These are phyloP conservation scores for Agapornis roseicollis DNA, from an alignment of 2,113 vertebrate species.

Conservation along the genomic window DNA sequence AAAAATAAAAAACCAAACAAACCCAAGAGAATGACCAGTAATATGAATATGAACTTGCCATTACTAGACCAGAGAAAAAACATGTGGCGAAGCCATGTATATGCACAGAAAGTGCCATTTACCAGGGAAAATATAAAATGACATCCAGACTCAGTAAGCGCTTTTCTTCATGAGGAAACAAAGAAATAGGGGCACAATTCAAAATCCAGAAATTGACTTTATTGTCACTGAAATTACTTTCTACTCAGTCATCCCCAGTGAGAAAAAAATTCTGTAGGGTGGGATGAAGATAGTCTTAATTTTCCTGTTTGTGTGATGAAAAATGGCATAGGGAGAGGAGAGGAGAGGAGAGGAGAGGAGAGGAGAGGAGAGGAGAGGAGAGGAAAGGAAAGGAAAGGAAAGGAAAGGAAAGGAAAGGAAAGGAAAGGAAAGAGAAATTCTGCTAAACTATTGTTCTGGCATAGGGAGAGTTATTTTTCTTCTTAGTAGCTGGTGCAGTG, in stretches of 20 bases:
- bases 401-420: no score
- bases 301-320: background rate
- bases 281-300: accelerated
- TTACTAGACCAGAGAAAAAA: background rate
- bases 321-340: no score
- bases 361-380: no score
- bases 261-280: background rate
- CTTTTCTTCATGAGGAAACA: background rate
- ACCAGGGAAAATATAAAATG: background rate
- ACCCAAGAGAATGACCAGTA: background rate
- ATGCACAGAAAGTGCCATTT: background rate
- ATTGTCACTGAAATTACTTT: background rate
- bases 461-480: background rate
- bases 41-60: background rate
- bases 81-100: accelerated
- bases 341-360: no score
- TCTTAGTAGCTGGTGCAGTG: background rate
- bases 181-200: background rate
- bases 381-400: no score
- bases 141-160: background rate
- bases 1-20: background rate
- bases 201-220: background rate
- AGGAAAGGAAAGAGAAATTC: no score
- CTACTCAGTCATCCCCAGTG: accelerated
- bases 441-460: background rate